A percentile compares a stretch with the other conserved stretches of the same genome.
These are phyloP conservation scores for Tapera naevia DNA, from an alignment of 2,797 vertebrate species.

Conservation along the genomic window DNA sequence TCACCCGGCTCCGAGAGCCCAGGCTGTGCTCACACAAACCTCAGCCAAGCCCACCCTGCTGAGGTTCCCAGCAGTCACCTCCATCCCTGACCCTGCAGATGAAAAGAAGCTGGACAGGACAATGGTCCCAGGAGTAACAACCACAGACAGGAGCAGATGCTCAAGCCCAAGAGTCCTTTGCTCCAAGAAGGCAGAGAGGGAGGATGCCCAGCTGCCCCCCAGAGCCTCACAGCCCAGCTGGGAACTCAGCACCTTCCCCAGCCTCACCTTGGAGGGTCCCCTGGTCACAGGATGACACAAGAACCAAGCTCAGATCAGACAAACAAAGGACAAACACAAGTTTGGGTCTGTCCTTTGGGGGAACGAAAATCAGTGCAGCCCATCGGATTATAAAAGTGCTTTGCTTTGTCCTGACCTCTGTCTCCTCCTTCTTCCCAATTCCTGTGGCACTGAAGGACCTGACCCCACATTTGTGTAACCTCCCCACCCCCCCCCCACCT, in stretches of 20 bases:
- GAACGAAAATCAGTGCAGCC: too few relatives aligned
- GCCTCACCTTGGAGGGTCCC: not conserved
- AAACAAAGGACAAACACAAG: too few relatives aligned
- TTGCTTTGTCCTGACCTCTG: too few relatives aligned
- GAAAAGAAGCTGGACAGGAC: not conserved
- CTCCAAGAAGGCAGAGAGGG: not conserved
- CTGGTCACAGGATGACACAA: accelerated
- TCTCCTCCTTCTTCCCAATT: too few relatives aligned
- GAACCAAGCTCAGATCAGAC: not conserved
- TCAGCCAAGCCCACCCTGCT: accelerated
- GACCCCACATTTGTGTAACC: too few relatives aligned
- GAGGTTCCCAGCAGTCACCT: not conserved
- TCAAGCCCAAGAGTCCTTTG: not conserved
- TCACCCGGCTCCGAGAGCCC: accelerated
- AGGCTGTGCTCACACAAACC: not conserved
- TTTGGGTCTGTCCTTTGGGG: too few relatives aligned
- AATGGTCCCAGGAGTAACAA: accelerated
- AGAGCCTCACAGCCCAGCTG: not conserved
- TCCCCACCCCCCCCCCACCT: too few relatives aligned
- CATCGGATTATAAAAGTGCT: too few relatives aligned
- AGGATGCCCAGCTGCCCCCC: not conserved
- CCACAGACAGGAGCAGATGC: not conserved
- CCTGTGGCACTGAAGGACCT: too few relatives aligned
- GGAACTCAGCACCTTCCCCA: not conserved
- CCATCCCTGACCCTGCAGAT: not conserved